These are phyloP conservation scores for Drosophila orosa DNA, from an alignment of 1,140 invertebrate species.

Conservation along the genomic window DNA sequence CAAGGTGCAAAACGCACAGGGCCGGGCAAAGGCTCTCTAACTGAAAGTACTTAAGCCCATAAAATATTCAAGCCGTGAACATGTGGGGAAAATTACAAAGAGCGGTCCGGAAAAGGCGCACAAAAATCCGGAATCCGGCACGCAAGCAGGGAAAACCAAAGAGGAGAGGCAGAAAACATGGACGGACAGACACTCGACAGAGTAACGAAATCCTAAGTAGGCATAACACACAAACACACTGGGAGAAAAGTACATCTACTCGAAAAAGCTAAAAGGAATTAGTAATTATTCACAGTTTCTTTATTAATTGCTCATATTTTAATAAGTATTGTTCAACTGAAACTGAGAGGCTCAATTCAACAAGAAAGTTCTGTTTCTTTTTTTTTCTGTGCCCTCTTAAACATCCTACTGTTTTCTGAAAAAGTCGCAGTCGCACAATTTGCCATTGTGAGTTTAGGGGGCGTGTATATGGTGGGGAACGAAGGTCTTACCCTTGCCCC, in stretches of 20 bases:
- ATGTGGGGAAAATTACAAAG: constrained; percentile 77
- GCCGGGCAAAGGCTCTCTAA: constrained; percentile 63
- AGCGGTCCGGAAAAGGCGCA: constrained; percentile 39
- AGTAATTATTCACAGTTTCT: neutral
- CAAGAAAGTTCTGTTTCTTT: neutral
- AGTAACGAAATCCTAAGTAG: constrained; percentile 16
- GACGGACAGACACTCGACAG: constrained; percentile 9
- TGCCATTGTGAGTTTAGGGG: constrained; percentile 42
- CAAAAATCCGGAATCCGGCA: constrained; percentile 45
- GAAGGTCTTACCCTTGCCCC: constrained; percentile 15
- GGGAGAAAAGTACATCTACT: neutral
- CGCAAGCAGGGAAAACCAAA: constrained; percentile 26
- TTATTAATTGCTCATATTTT: neutral
- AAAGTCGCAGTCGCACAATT: constrained; percentile 51
- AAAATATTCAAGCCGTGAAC: constrained; percentile 80
- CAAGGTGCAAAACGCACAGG: constrained; percentile 65
- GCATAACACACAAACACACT: constrained; percentile 6
- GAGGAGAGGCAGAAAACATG: constrained; percentile 5
- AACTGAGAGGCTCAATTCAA: neutral
- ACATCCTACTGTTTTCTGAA: constrained; percentile 3
- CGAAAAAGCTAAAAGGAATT: too few relatives aligned
- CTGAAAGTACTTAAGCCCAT: constrained; percentile 81
- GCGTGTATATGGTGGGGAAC: neutral
- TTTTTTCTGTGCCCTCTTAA: neutral
- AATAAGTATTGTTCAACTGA: too few relatives aligned